Conservation (phyloP, 2,113 vertebrate species). For the Bufo bufo region DNA sequence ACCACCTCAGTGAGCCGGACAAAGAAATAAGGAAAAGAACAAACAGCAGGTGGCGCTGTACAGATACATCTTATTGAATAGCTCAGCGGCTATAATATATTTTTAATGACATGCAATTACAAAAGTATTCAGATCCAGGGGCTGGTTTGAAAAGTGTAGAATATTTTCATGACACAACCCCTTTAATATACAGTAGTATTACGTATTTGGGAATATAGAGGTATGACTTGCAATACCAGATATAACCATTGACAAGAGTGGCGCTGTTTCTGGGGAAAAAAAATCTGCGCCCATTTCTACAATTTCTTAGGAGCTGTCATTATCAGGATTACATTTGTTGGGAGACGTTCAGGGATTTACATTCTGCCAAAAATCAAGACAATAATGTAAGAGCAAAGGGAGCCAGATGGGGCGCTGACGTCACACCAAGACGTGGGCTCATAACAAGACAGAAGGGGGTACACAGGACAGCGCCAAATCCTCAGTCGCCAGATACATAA, state of each 20-base stretch:
- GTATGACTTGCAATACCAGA: background rate
- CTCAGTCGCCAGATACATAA: background rate
- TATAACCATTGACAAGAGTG: background rate
- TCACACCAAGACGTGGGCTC: background rate
- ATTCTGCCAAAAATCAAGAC: background rate
- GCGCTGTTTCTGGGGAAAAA: background rate
- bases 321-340: background rate
- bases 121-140: too few species aligned
- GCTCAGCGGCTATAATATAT: too few species aligned
- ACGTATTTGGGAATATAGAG: background rate
- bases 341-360: background rate
- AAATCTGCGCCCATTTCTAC: too few species aligned
- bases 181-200: too few species aligned
- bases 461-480: background rate
- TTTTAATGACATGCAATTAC: too few species aligned
- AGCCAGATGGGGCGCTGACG: constrained; percentile 28
- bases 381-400: background rate
- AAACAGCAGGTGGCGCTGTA: too few species aligned
- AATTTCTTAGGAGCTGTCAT: too few species aligned
- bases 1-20: too few species aligned
- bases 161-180: too few species aligned
- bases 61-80: too few species aligned
- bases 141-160: too few species aligned
- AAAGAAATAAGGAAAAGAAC: too few species aligned
- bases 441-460: background rate